phyloP scores from a whole-genome alignment of 35 echinoderm and acorn worm genomes.

The Eucidaris tribuloides region DNA sequence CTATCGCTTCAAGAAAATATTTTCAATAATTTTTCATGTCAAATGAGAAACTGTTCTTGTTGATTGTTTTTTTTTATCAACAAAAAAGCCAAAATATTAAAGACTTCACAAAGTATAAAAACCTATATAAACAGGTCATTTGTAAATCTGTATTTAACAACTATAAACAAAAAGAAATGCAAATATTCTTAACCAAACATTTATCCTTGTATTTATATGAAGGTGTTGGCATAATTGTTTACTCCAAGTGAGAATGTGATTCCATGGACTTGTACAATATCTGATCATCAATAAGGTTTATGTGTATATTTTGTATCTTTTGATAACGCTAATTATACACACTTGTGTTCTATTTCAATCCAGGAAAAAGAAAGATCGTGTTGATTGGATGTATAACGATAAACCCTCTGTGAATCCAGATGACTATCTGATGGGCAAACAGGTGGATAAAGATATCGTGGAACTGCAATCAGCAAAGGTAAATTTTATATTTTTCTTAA shows the following conservation, averaged over 20 bases:
- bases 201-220: background rate
- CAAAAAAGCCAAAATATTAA: no score
- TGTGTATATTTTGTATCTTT: background rate
- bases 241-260: background rate
- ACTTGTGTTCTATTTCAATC: background rate
- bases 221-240: background rate
- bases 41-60: no score
- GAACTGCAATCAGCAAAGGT: constrained; percentile 43
- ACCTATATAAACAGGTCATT: no score
- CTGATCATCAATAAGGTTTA: background rate
- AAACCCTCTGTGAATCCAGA: constrained; percentile 66
- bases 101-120: no score
- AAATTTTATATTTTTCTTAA: no score
- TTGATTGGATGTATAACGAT: constrained; percentile 99
- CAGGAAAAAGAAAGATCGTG: constrained; percentile 55
- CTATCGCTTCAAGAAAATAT: no score
- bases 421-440: constrained; percentile 91
- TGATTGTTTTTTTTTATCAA: no score
- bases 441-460: constrained; percentile 79
- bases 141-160: no score
- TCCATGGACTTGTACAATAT: background rate
- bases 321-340: background rate
- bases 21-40: no score
- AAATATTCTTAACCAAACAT: background rate
- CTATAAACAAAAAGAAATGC: no score